Evolutionary conservation across 2,797 vertebrate species (phyloP), one percentile per base, ranked within the genome.

Genomic region (Sternarchorhynchus goeldii): DNA sequence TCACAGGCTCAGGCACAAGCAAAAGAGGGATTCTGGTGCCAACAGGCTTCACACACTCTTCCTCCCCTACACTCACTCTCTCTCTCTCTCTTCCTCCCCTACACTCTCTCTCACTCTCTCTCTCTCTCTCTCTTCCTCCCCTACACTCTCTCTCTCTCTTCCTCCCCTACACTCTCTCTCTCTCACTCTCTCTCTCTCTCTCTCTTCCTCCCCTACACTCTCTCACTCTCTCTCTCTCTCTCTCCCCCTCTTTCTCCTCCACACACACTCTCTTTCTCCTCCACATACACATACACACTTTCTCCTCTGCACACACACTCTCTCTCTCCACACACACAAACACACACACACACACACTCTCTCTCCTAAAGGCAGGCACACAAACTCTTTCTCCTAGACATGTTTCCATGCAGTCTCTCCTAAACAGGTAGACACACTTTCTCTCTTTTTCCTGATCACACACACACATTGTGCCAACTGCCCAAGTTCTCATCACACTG

Each of bases 1-100:
- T 12, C 57, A 74, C 32, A 63, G 55, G 79, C 73, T 57, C 72
- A 58, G 57, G n/a, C 57, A 59, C 29, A 77, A 75, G 68, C 63
- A 64, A 78, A 57, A 73, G 36, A 31, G 41, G 45, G 68, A 58
- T 68, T 67, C 45, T 45, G 50, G 34, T 56, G 34, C 76, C 71
- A 73, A 72, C 17, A 73, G 25, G 31, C 62, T 58, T n/a, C 41
- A 39, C 45, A 73, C 58, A 70, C 34, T 39, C 65, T 14, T 64
- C 36, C 32, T 41, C 75, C 21, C 45, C 45, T 36, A 4, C 34
- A 4, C 6, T 7, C 65, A 16, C 66, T 18, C 39, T 34, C 21
- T n/a, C 20, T 36, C 53, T 16, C 18, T 45, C 57, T 20, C 32
- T n/a, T 53, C 10, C 32, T 41, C 34, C 32, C 39, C 60, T 32